Evolutionary conservation across 2,113 vertebrate species (phyloP).

Genomic region (Alaudala cheleensis): DNA sequence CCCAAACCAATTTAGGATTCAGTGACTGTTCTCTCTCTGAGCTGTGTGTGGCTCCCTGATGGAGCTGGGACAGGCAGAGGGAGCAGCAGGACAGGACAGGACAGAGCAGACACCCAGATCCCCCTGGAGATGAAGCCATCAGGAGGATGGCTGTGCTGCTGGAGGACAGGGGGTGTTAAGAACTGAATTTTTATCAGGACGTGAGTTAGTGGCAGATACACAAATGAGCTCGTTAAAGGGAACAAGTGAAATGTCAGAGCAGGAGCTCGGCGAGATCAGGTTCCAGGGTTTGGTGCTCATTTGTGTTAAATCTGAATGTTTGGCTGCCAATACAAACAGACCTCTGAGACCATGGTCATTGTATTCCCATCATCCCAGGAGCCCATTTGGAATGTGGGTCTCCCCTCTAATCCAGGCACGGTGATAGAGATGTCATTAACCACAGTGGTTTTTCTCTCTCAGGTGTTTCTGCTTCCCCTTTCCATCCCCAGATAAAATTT

Average conservation of each 20-base stretch:
- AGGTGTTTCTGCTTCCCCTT: neutral
- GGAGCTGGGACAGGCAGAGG: neutral
- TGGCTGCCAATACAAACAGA: neutral
- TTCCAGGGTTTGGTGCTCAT: neutral
- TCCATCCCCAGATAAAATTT: neutral
- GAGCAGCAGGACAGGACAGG: neutral
- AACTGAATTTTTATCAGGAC: neutral
- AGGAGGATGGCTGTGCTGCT: neutral
- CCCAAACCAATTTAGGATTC: neutral
- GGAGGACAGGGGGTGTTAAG: neutral
- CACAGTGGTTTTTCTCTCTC: neutral
- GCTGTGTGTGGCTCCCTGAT: neutral
- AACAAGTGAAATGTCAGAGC: neutral
- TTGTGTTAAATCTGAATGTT: neutral
- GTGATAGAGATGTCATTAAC: neutral
- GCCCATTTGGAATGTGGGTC: neutral
- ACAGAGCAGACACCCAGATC: neutral
- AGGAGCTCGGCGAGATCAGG: neutral
- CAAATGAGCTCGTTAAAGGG: conserved; percentile 1
- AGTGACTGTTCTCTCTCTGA: neutral
- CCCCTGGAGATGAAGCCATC: neutral
- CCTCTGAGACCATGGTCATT: neutral
- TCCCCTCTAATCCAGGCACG: neutral
- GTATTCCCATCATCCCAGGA: neutral
- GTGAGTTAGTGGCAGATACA: neutral